Evolutionary conservation across 2,113 vertebrate genomes (phyloP).

Genomic region (Notothenia coriiceps): DNA sequence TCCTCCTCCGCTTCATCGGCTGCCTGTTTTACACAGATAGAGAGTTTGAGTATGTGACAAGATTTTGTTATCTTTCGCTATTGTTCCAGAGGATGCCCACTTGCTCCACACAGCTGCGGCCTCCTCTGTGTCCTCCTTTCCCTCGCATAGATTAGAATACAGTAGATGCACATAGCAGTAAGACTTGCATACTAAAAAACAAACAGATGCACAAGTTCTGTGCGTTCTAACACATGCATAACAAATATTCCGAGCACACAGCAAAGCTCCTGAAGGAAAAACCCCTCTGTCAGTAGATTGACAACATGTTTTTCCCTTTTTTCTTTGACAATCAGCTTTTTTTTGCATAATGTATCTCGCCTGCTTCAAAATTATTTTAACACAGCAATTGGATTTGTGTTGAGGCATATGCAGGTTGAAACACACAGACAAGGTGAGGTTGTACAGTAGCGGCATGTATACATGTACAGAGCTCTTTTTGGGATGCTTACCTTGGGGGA

Average conservation of each 20-base stretch:
- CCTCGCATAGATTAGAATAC: conserved; percentile 49
- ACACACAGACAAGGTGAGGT: conserved; percentile 10
- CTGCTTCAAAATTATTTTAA: conserved; percentile 66
- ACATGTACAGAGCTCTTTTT: conserved; percentile 62
- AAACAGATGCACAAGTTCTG: conserved; percentile 1
- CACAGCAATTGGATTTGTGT: conserved; percentile 38
- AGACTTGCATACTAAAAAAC: conserved; percentile 41
- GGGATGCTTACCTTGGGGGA: conserved; percentile 30
- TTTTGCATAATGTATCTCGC: conserved; percentile 55
- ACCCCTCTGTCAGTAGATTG: conserved; percentile 13
- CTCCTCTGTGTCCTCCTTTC: conserved; percentile 31
- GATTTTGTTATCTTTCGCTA: conserved; percentile 51
- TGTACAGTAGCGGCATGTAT: conserved; percentile 51
- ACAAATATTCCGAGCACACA: conserved; percentile 18
- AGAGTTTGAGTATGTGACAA: conserved; percentile 64
- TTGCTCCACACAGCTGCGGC: conserved; percentile 39
- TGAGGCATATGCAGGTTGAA: conserved; percentile 50
- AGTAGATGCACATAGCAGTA: conserved; percentile 41
- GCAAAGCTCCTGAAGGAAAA: conserved; percentile 22
- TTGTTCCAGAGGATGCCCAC: conserved; percentile 39
- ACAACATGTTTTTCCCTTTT: conserved; percentile 26
- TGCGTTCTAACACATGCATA: not conserved
- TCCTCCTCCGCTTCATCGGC: conserved; percentile 67
- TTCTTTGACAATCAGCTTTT: conserved; percentile 55
- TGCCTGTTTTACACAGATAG: conserved; percentile 57